Percentiles rank a stretch among this genome's conserved stretches.
phyloP scores from a whole-genome alignment of 1,140 invertebrate genomes.

The Ceratosolen fusciceps region DNA sequence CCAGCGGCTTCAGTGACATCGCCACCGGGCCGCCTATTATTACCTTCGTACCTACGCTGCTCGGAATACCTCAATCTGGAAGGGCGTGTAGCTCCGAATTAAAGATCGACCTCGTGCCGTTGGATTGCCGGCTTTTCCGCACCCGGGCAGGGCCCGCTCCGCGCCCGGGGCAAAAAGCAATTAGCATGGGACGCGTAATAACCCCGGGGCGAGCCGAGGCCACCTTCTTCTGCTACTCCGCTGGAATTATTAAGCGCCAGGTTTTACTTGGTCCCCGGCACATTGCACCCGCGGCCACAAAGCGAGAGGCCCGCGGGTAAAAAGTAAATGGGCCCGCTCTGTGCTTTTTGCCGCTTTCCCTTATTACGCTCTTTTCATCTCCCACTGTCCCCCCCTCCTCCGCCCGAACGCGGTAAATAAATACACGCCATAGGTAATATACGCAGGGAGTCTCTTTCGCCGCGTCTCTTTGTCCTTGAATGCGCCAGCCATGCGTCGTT shows the following conservation, averaged over 20 bases:
- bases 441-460: no score
- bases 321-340: neutral
- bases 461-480: no score
- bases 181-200: conserved; percentile 49
- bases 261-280: conserved; percentile 52
- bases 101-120: neutral
- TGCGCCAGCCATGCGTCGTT: no score
- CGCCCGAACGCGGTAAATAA: no score
- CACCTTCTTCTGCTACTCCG: conserved; percentile 53
- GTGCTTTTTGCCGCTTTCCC: conserved; percentile 14
- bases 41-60: no score
- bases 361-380: neutral
- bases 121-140: neutral
- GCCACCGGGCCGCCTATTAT: no score
- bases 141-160: neutral
- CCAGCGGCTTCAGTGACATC: no score
- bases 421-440: neutral
- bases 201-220: neutral
- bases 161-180: conserved; percentile 57
- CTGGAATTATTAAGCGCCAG: conserved; percentile 65
- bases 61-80: conserved; percentile 1
- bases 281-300: neutral
- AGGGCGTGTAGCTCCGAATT: neutral
- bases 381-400: no score
- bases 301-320: neutral